These are phyloP conservation scores for Limnephilus lunatus DNA, from an alignment of 2,888 invertebrate genomes.

Conservation along the genomic window DNA sequence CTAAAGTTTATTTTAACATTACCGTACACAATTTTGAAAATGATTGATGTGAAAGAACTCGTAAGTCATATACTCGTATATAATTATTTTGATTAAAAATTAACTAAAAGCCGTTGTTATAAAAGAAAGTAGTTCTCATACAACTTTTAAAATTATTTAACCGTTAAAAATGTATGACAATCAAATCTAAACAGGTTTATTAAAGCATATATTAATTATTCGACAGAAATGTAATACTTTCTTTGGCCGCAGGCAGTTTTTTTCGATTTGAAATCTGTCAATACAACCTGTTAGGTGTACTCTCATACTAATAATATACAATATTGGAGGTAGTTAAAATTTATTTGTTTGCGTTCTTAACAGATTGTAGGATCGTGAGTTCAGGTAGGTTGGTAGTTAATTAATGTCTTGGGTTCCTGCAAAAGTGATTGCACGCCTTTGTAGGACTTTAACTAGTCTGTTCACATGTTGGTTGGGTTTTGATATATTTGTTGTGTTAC, in stretches of 20 bases:
- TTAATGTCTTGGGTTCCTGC: not conserved
- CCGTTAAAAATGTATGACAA: not conserved
- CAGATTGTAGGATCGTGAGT: not conserved
- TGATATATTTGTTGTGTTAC: too few species aligned
- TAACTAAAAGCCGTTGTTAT: not conserved
- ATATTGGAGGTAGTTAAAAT: not conserved
- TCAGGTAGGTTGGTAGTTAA: not conserved
- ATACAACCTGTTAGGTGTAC: not conserved
- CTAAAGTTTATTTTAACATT: not conserved
- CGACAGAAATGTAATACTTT: not conserved
- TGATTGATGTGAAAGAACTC: not conserved
- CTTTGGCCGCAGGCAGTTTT: not conserved
- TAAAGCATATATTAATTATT: not conserved
- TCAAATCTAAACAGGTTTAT: not conserved
- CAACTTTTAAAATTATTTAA: not conserved
- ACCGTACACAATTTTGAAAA: not conserved
- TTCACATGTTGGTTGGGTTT: not conserved
- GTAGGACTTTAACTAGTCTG: not conserved
- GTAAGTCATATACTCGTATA: not conserved
- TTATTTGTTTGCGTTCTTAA: not conserved
- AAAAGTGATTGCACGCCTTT: not conserved
- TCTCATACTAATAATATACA: not conserved
- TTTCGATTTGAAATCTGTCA: not conserved
- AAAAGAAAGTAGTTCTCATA: not conserved
- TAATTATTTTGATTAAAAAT: not conserved